Evolutionary conservation across 2,113 vertebrate species (phyloP).

Genomic region (Clarias magur): DNA sequence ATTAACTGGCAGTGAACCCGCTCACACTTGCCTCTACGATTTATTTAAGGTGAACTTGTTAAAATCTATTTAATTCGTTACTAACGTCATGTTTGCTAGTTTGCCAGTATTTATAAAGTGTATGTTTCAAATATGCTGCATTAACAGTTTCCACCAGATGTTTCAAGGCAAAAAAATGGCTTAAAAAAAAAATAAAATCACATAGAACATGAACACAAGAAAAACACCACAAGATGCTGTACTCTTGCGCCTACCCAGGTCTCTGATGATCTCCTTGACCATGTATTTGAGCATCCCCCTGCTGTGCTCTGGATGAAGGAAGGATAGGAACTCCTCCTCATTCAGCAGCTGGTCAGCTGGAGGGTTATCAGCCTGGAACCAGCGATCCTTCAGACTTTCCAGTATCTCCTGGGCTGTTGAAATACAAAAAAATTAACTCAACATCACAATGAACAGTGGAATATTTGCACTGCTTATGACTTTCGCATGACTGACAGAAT

Average conservation of each 20-base stretch:
- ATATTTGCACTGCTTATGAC: background rate
- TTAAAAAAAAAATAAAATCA: background rate
- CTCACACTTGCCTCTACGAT: background rate
- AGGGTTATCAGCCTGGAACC: slow-evolving; percentile 94
- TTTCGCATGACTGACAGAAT: background rate
- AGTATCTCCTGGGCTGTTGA: slow-evolving; percentile 90
- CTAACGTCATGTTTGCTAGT: background rate
- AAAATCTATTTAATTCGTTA: background rate
- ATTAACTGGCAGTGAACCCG: background rate
- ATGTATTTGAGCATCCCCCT: slow-evolving; percentile 93
- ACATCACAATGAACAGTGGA: background rate
- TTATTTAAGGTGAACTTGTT: background rate
- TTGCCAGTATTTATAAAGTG: background rate
- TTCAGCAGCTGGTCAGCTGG: slow-evolving; percentile 86
- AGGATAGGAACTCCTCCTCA: slow-evolving; percentile 91
- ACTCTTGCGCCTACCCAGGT: slow-evolving; percentile 76
- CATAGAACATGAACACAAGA: background rate
- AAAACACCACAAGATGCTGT: background rate
- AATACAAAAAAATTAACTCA: background rate
- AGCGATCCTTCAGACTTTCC: slow-evolving; percentile 94
- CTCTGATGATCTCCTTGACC: slow-evolving; percentile 93
- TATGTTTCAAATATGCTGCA: background rate
- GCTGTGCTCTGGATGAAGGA: slow-evolving; percentile 95
- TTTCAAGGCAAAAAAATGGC: background rate
- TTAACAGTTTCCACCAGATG: background rate